Percentiles rank a stretch among this genome's conserved stretches.
phyloP scores from a whole-genome alignment of 2,797 vertebrate genomes.

The Peromyscus nudipes region DNA sequence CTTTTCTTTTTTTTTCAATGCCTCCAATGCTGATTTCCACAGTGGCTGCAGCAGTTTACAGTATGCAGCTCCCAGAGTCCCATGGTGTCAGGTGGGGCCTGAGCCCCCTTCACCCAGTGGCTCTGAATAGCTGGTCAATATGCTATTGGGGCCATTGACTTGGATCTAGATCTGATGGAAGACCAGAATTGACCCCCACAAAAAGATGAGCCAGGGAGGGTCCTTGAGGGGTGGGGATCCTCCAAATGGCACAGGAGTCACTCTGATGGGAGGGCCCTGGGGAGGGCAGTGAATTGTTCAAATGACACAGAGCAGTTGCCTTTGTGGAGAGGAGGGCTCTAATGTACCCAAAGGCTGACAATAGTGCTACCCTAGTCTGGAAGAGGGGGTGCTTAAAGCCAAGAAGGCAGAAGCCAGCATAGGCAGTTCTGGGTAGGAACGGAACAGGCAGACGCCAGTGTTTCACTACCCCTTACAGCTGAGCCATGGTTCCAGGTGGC shows the following conservation, averaged over 20 bases:
- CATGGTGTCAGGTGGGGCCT: not conserved
- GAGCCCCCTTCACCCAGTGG: not conserved
- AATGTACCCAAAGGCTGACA: not conserved
- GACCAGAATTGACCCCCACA: not conserved
- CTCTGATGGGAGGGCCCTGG: not conserved
- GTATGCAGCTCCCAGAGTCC: not conserved
- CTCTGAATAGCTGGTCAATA: not conserved
- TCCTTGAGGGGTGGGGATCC: not conserved
- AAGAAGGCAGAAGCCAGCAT: not conserved
- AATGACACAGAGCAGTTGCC: not conserved
- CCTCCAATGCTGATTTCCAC: not conserved
- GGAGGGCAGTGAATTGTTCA: not conserved
- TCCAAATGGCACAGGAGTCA: not conserved
- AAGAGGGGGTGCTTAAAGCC: not conserved
- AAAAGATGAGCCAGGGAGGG: not conserved
- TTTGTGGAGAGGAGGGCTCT: not conserved
- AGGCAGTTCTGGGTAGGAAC: not conserved
- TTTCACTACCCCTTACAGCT: not conserved
- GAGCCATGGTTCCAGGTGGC: fast-evolving
- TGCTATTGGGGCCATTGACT: not conserved
- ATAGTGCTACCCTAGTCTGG: not conserved
- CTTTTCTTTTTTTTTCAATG: too few relatives aligned
- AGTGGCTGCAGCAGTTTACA: not conserved
- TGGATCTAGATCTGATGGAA: not conserved
- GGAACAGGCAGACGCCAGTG: not conserved